phyloP scores from a whole-genome alignment of 2,797 vertebrate species.

The Xiphorhynchus erythropygius region DNA sequence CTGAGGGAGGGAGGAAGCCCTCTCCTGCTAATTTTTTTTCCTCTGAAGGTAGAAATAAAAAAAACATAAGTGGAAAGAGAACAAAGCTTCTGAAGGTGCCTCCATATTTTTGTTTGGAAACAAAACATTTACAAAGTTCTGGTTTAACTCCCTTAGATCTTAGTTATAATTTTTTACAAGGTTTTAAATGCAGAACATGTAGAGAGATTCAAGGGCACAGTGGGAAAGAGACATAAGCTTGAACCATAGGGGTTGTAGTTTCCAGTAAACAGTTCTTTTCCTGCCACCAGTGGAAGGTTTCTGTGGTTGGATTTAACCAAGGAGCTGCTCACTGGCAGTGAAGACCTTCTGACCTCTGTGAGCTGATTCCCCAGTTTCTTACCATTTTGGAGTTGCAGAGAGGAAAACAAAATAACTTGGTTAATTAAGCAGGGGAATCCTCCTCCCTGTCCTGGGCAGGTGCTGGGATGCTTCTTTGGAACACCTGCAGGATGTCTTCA shows the following conservation, averaged over 20 bases:
- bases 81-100: constrained; percentile 15
- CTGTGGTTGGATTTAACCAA: not conserved
- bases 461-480: not conserved
- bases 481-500: not conserved
- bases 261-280: constrained; percentile 2
- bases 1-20: constrained; percentile 23
- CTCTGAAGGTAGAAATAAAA: constrained; percentile 42
- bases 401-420: not conserved
- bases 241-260: not conserved
- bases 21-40: not conserved
- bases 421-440: constrained; percentile 31
- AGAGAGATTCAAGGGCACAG: constrained; percentile 27
- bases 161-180: not conserved
- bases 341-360: not conserved
- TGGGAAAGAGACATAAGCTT: not conserved
- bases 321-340: not conserved
- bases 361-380: not conserved
- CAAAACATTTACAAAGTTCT: constrained; percentile 31
- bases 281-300: not conserved
- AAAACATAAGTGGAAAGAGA: not conserved
- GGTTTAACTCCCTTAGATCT: constrained; percentile 26
- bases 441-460: not conserved
- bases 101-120: not conserved
- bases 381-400: not conserved
- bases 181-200: not conserved